A percentile compares a stretch with the other conserved stretches of the same genome.
These are phyloP conservation scores for Erithacus rubecula DNA, from an alignment of 2,797 vertebrate genomes.

Conservation along the genomic window DNA sequence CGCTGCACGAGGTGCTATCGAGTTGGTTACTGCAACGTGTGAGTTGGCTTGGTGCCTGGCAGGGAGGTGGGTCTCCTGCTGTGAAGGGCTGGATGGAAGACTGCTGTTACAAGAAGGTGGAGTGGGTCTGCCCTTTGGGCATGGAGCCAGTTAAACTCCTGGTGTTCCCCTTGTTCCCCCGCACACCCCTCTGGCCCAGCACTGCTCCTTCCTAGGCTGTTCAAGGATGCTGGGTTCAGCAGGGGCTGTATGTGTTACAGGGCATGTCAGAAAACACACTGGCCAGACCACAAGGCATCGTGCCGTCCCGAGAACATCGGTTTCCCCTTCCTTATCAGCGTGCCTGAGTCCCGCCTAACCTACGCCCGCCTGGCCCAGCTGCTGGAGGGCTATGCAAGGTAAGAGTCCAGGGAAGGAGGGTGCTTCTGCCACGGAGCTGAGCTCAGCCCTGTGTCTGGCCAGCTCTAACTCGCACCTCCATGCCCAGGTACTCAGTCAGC, in stretches of 20 bases:
- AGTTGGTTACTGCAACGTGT: conserved; percentile 99
- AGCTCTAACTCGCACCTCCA: background rate
- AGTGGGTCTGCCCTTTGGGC: background rate
- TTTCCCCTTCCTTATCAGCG: conserved; percentile 92
- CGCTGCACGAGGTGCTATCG: conserved; percentile 97
- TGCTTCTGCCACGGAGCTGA: background rate
- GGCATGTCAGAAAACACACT: conserved; percentile 92
- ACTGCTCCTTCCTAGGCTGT: background rate
- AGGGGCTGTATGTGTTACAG: conserved; percentile 62
- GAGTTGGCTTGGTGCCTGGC: conserved; percentile 66
- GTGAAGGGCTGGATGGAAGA: background rate
- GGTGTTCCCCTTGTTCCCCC: background rate
- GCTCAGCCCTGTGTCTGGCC: background rate
- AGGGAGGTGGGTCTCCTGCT: background rate
- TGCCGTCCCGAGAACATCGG: conserved; percentile 94
- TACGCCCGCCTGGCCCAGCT: conserved; percentile 90
- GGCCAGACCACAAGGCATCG: conserved; percentile 89
- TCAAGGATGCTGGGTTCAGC: background rate
- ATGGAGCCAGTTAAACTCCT: background rate
- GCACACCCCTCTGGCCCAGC: background rate
- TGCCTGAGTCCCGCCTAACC: conserved; percentile 91
- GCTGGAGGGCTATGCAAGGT: conserved; percentile 95
- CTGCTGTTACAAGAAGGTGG: background rate
- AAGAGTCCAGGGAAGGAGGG: background rate
- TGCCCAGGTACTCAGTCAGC: conserved; percentile 89